These are phyloP conservation scores for Esox niger DNA, from an alignment of 2,113 vertebrate genomes.

Conservation along the genomic window DNA sequence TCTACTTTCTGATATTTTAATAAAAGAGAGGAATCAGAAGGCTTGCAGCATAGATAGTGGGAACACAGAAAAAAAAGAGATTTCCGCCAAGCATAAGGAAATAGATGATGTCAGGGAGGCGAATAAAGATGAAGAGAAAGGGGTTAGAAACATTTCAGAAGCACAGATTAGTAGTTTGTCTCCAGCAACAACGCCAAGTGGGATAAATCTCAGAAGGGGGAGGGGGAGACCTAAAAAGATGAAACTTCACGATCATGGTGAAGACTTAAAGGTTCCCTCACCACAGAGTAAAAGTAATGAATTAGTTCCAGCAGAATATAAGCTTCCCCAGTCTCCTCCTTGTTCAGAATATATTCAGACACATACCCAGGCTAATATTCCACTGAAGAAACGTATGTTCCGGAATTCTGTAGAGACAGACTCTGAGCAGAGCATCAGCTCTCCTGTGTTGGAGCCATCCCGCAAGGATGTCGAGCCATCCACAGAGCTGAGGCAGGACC, in stretches of 20 bases:
- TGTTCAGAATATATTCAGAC: constrained; percentile 35
- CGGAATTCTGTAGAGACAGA: constrained; percentile 64
- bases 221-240: constrained; percentile 24
- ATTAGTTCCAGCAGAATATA: constrained; percentile 14
- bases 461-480: constrained; percentile 15
- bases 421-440: constrained; percentile 43
- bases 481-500: constrained; percentile 6
- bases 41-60: constrained; percentile 23
- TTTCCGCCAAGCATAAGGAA: constrained; percentile 18
- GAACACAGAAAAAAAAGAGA: constrained; percentile 11
- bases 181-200: constrained; percentile 3
- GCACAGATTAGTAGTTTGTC: constrained; percentile 28
- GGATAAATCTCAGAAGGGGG: constrained; percentile 23
- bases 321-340: constrained; percentile 6
- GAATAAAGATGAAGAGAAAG: constrained; percentile 14
- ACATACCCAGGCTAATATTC: constrained; percentile 71
- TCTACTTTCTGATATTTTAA: constrained; percentile 68
- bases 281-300: constrained; percentile 16
- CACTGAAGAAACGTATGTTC: constrained; percentile 76
- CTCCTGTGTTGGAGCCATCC: constrained; percentile 10
- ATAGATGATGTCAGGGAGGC: background rate
- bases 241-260: constrained; percentile 17
- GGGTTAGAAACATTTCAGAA: background rate
- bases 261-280: constrained; percentile 10
- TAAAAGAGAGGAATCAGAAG: constrained; percentile 43